phyloP scores from a whole-genome alignment of 2,797 vertebrate genomes.

The Parambassis ranga region DNA sequence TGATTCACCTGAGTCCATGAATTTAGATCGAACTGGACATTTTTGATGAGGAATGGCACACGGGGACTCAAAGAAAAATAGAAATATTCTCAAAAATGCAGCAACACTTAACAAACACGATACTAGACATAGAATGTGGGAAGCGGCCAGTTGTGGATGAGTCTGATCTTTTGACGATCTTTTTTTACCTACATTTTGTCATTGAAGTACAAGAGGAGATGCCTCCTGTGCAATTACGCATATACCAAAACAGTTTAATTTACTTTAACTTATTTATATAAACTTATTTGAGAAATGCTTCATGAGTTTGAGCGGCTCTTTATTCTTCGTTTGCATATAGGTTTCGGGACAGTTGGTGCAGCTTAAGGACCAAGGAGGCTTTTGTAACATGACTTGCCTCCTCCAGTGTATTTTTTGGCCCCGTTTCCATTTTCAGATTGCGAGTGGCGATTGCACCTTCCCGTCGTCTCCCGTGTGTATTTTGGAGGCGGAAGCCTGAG shows the following conservation, averaged over 20 bases:
- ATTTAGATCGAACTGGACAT: not conserved
- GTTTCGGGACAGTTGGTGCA: not conserved
- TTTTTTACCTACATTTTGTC: no score
- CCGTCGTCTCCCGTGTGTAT: conserved; percentile 65
- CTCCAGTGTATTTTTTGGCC: conserved; percentile 52
- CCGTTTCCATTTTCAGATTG: conserved; percentile 62
- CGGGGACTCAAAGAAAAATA: no score
- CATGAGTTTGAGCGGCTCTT: no score
- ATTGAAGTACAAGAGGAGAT: no score
- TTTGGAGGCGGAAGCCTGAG: conserved; percentile 70
- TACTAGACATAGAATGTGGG: no score
- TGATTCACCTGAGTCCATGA: conserved; percentile 53
- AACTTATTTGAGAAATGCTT: no score
- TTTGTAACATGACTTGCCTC: conserved; percentile 18
- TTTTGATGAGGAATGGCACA: not conserved
- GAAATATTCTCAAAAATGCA: no score
- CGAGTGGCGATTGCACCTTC: conserved; percentile 59
- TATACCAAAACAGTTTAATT: not conserved
- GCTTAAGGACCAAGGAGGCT: not conserved
- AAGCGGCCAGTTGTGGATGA: no score
- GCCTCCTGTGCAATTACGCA: no score
- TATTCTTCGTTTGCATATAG: not conserved
- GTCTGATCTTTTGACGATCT: no score
- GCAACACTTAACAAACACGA: no score
- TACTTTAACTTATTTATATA: no score